A percentile compares a stretch with the other conserved stretches of the same genome.
Evolutionary conservation across 2,113 vertebrate species (phyloP).

Genomic region (Heterochromis multidens): DNA sequence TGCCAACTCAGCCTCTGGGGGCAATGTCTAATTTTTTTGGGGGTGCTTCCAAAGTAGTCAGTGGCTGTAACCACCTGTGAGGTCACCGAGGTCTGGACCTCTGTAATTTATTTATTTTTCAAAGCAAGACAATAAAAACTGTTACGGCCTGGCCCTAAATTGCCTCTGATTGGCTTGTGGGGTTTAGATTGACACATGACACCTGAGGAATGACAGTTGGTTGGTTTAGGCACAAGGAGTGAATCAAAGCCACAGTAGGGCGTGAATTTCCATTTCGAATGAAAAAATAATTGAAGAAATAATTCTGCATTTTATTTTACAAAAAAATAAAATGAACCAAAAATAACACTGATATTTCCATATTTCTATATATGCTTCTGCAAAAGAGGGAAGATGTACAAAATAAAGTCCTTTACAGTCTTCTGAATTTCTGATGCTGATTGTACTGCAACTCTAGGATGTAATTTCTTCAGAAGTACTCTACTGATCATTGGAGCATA

Average conservation of each 20-base stretch:
- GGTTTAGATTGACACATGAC: not conserved
- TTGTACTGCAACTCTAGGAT: not conserved
- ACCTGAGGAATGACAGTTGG: accelerated
- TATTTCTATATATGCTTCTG: not conserved
- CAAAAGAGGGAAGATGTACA: not conserved
- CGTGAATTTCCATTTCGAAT: not conserved
- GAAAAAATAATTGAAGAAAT: not conserved
- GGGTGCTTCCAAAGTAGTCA: too few relatives aligned
- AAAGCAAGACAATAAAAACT: not conserved
- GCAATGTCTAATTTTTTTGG: not conserved
- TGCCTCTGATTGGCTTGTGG: not conserved
- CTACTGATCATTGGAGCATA: not conserved
- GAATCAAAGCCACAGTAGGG: not conserved
- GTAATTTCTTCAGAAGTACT: accelerated
- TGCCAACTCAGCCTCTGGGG: not conserved
- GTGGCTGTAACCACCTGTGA: not conserved
- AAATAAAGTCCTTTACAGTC: not conserved
- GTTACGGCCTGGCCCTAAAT: not conserved
- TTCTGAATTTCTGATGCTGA: accelerated
- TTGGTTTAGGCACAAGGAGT: accelerated
- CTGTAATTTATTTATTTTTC: not conserved
- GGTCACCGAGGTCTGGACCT: too few relatives aligned
- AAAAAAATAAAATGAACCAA: too few relatives aligned
- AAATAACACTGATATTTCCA: not conserved
- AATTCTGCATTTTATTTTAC: not conserved